Conservation (phyloP, 1,140 invertebrate genomes). For the Ditylenchus dipsaci region DNA sequence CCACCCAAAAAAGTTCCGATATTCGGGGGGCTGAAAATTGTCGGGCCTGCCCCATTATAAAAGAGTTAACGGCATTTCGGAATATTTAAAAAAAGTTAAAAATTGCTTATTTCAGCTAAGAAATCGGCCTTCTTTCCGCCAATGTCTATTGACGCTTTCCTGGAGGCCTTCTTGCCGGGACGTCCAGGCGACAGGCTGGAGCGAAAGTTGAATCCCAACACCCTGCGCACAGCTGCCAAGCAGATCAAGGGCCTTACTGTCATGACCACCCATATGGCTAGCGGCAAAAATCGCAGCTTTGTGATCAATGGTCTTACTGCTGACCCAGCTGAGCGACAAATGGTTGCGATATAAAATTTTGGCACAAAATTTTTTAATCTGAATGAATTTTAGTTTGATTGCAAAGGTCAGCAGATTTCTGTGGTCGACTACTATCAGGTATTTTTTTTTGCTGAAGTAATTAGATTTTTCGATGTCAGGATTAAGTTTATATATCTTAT, state of each 20-base stretch:
- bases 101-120: slow-evolving; percentile 18
- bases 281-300: slow-evolving; percentile 1
- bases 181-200: background rate
- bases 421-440: slow-evolving; percentile 13
- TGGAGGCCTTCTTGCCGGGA: slow-evolving; percentile 6
- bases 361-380: background rate
- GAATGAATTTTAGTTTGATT: slow-evolving; percentile 13
- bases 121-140: slow-evolving; percentile 31
- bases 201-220: background rate
- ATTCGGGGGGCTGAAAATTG: no score
- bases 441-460: background rate
- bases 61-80: no score
- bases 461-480: slow-evolving; percentile 7
- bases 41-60: no score
- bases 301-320: slow-evolving; percentile 11
- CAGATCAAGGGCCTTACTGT: slow-evolving; percentile 25
- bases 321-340: background rate
- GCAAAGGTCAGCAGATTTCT: slow-evolving; percentile 3
- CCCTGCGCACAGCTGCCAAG: slow-evolving; percentile 6
- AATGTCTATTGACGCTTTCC: background rate
- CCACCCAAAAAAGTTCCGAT: no score
- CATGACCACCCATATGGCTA: slow-evolving; percentile 3
- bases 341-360: background rate
- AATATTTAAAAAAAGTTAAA: background rate
- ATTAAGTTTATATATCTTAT: background rate